phyloP scores from a whole-genome alignment of 1,140 invertebrate species.

The Apocrypta bakeri region DNA sequence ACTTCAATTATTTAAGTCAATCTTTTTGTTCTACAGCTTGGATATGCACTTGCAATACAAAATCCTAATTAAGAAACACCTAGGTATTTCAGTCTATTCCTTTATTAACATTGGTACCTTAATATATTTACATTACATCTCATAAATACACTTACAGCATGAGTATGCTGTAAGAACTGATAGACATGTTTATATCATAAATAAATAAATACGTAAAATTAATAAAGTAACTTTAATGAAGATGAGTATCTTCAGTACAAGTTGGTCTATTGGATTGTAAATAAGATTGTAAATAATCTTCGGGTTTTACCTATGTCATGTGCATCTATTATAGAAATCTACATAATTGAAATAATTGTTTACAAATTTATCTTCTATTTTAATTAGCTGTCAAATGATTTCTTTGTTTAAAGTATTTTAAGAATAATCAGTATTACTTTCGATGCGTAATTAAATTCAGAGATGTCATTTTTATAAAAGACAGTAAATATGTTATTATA shows the following conservation, averaged over 20 bases:
- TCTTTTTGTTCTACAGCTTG: slow-evolving; percentile 6
- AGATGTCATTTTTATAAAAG: slow-evolving; percentile 23
- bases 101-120: slow-evolving; percentile 49
- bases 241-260: slow-evolving; percentile 31
- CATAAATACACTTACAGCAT: slow-evolving; percentile 47
- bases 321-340: slow-evolving; percentile 18
- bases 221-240: neutral
- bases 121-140: slow-evolving; percentile 48
- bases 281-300: slow-evolving; percentile 24
- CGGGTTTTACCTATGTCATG: slow-evolving; percentile 9
- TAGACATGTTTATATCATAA: slow-evolving; percentile 28
- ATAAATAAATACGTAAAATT: slow-evolving; percentile 41
- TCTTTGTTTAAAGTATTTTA: neutral
- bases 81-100: slow-evolving; percentile 39
- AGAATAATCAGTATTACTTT: slow-evolving; percentile 2
- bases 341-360: slow-evolving; percentile 1
- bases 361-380: neutral
- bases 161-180: slow-evolving; percentile 3
- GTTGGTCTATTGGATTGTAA: slow-evolving; percentile 7
- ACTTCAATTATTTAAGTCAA: slow-evolving; percentile 1
- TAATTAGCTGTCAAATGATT: neutral
- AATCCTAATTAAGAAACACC: slow-evolving; percentile 23
- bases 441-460: slow-evolving; percentile 7
- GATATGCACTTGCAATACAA: slow-evolving; percentile 19
- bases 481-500: slow-evolving; percentile 34